Conservation (phyloP, 2,888 invertebrate genomes). For the Orthonychiurus folsomi region DNA sequence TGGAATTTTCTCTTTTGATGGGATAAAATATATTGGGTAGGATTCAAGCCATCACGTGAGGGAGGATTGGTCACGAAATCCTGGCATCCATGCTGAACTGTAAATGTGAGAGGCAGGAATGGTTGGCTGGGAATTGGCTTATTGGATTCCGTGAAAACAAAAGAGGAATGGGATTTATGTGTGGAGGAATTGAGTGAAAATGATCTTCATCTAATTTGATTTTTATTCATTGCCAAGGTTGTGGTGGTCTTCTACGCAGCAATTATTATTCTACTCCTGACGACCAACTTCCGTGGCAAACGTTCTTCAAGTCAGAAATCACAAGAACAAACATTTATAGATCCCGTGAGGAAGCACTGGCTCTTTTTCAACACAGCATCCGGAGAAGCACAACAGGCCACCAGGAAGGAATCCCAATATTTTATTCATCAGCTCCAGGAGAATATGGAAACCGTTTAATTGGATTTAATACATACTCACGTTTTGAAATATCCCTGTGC, state of each 20-base stretch:
- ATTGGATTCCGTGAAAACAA: too few relatives aligned
- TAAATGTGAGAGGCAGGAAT: too few relatives aligned
- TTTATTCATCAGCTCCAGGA: slow-evolving; percentile 38
- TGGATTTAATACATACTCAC: not conserved
- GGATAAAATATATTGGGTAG: too few relatives aligned
- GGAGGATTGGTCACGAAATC: too few relatives aligned
- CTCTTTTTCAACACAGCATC: slow-evolving; percentile 39
- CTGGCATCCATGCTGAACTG: too few relatives aligned
- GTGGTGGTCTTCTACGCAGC: slow-evolving; percentile 44
- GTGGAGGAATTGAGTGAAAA: not conserved
- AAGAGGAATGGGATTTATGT: too few relatives aligned
- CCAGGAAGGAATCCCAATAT: slow-evolving; percentile 39
- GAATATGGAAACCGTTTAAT: slow-evolving; percentile 39
- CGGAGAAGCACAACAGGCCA: slow-evolving; percentile 39
- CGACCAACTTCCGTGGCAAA: slow-evolving; percentile 42
- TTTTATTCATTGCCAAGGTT: slow-evolving; percentile 38
- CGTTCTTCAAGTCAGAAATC: slow-evolving; percentile 16
- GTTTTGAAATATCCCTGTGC: not conserved
- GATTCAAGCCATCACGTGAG: too few relatives aligned
- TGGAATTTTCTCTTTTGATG: too few relatives aligned
- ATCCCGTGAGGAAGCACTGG: slow-evolving; percentile 39
- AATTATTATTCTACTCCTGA: slow-evolving; percentile 43
- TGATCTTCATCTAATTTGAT: too few relatives aligned
- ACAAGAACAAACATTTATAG: slow-evolving; percentile 23
- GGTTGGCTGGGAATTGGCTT: too few relatives aligned